Evolutionary conservation across 1,140 invertebrate genomes (phyloP), one percentile per base, ranked within the genome.

Genomic region (Drosophila teissieri): DNA sequence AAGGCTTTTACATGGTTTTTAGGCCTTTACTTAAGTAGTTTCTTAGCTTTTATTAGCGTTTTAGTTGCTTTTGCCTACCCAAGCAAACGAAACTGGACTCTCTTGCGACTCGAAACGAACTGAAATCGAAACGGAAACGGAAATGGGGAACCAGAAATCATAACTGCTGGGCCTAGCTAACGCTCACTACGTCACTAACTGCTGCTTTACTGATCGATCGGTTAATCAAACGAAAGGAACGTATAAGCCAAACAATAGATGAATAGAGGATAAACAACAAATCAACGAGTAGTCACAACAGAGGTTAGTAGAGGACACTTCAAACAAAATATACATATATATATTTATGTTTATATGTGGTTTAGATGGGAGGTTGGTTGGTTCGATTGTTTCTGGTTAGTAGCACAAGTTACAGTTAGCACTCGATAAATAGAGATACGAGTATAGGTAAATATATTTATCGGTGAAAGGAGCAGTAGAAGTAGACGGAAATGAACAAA

Each of bases 381-480:
- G 62, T 51, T 68, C 31, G 72, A 31, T 76, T 56, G 48, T 62
- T 61, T 62, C 46, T 69, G 57, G 80, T 86, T 88, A 86, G 82
- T 86, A 88, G 79, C 76, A 81, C 82, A 86, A 75, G 61, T 86
- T 86, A 86, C 83, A 69, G 83, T 86, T 86, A 86, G 83, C 83
- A 85, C 82, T 85, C 62, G 83, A 78, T 78, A 74, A 70, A 78
- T 70, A 82, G 74, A 65, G 80, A 73, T 81, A 19, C 19, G 19
- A 19, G 19, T 19, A 81, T 57, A 40, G 57, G 27, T 63, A 74
- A 64, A 73, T 55, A 63, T 74, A 73, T 74, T 42, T 73, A 49
- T 63, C 63, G 51, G 70, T 73, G 72, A 74, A 74, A 49, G 58
- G 19, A 74, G 51, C 42, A 51, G 57, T 54, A 73, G 68, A 49